These are phyloP conservation scores for Gadopsis bispinosus DNA, from an alignment of 2,797 vertebrate genomes.

Conservation along the genomic window DNA sequence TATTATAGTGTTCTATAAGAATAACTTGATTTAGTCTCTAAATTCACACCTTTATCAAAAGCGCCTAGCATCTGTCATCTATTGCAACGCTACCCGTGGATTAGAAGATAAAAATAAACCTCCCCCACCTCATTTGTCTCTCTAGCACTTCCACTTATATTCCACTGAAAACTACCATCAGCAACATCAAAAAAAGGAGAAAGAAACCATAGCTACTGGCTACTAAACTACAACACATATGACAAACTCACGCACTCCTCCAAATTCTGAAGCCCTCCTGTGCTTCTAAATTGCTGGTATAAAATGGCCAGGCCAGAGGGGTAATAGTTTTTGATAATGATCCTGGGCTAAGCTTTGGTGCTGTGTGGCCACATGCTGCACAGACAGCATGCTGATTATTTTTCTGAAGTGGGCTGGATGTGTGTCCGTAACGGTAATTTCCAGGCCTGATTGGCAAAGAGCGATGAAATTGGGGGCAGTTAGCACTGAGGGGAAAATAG, in stretches of 20 bases:
- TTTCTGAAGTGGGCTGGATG: constrained; percentile 75
- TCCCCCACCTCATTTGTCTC: constrained; percentile 11
- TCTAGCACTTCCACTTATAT: constrained; percentile 8
- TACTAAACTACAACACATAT: constrained; percentile 42
- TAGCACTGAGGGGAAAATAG: constrained; percentile 75
- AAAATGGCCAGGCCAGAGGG: constrained; percentile 69
- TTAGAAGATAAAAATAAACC: constrained; percentile 49
- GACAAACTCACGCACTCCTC: constrained; percentile 14
- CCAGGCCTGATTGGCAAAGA: constrained; percentile 76
- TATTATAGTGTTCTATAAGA: constrained; percentile 33
- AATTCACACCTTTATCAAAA: constrained; percentile 51
- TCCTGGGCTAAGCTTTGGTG: constrained; percentile 69
- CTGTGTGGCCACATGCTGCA: constrained; percentile 69
- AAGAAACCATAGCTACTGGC: constrained; percentile 27
- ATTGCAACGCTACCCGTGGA: constrained; percentile 31
- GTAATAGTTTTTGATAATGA: constrained; percentile 81
- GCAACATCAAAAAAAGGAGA: constrained; percentile 41
- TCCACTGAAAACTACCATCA: constrained; percentile 22
- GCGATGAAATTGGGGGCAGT: constrained; percentile 76
- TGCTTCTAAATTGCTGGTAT: constrained; percentile 60
- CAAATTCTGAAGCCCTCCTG: constrained; percentile 40
- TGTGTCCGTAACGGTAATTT: constrained; percentile 80
- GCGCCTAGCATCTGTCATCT: constrained; percentile 36
- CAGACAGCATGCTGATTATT: constrained; percentile 79
- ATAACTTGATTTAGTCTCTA: constrained; percentile 37